These are phyloP conservation scores for Xestia rhomboidea DNA, from an alignment of 2,888 invertebrate genomes.

Conservation along the genomic window DNA sequence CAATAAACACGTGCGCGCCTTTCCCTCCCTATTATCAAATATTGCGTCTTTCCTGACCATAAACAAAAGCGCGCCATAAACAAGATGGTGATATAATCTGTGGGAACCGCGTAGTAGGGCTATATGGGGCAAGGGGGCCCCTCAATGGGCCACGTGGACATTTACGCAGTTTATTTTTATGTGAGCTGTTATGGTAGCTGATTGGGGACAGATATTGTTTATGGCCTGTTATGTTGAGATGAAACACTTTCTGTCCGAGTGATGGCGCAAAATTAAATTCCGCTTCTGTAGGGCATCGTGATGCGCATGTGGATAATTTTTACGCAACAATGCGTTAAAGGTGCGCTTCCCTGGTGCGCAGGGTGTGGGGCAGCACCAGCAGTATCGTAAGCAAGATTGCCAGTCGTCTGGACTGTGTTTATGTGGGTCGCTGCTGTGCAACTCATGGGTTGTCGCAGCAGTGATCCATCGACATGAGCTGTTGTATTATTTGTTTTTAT, in stretches of 20 bases:
- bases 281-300: too few species aligned
- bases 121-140: slow-evolving; percentile 32
- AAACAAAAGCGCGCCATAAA: slow-evolving; percentile 52
- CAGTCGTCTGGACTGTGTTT: too few species aligned
- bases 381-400: too few species aligned
- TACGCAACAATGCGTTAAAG: too few species aligned
- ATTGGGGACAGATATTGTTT: slow-evolving; percentile 28
- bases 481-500: too few species aligned
- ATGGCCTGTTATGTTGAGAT: neutral
- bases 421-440: too few species aligned
- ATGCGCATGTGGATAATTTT: too few species aligned
- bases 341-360: too few species aligned
- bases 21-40: slow-evolving; percentile 27
- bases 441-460: too few species aligned
- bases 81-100: slow-evolving; percentile 45
- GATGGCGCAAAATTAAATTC: neutral
- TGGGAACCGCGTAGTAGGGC: slow-evolving; percentile 44
- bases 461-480: too few species aligned
- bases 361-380: too few species aligned
- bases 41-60: slow-evolving; percentile 54
- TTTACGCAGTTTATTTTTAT: slow-evolving; percentile 61
- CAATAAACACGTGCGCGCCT: slow-evolving; percentile 42
- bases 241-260: neutral
- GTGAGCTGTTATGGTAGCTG: slow-evolving; percentile 18
- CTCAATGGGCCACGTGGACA: slow-evolving; percentile 58